Conservation (phyloP, 2,113 vertebrate genomes). For the Alaudala cheleensis region DNA sequence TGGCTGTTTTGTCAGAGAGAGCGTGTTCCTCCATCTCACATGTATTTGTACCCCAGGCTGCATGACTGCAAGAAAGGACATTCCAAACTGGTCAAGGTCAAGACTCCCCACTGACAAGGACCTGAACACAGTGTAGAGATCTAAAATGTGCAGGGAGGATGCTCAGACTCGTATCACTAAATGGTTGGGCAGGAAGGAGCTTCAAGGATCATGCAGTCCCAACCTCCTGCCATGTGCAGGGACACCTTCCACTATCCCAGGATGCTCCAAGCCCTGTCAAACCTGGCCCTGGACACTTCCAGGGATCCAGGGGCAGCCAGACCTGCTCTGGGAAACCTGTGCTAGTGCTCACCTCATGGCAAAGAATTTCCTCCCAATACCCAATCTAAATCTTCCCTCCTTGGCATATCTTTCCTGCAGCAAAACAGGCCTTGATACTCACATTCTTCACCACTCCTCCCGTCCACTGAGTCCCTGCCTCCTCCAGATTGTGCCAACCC, state of each 20-base stretch:
- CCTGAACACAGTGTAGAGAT: accelerated
- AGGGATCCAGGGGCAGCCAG: background rate
- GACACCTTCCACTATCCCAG: background rate
- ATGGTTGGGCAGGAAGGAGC: background rate
- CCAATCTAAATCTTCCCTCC: background rate
- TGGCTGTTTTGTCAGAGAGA: background rate
- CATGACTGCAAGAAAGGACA: background rate
- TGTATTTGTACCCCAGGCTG: background rate
- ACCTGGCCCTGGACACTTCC: accelerated
- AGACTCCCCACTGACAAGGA: background rate
- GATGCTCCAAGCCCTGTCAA: accelerated
- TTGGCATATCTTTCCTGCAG: background rate
- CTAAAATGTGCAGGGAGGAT: background rate
- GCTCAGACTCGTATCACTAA: background rate
- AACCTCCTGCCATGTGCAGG: background rate
- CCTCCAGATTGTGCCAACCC: background rate
- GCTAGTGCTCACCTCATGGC: background rate
- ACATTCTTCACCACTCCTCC: background rate
- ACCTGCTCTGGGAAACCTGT: background rate
- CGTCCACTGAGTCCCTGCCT: background rate
- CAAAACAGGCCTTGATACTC: background rate
- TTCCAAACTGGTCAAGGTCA: background rate
- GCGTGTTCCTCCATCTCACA: background rate
- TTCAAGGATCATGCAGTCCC: background rate
- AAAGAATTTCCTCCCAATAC: background rate